Conservation (phyloP, 2,113 vertebrate species). For the Electrona antarctica region DNA sequence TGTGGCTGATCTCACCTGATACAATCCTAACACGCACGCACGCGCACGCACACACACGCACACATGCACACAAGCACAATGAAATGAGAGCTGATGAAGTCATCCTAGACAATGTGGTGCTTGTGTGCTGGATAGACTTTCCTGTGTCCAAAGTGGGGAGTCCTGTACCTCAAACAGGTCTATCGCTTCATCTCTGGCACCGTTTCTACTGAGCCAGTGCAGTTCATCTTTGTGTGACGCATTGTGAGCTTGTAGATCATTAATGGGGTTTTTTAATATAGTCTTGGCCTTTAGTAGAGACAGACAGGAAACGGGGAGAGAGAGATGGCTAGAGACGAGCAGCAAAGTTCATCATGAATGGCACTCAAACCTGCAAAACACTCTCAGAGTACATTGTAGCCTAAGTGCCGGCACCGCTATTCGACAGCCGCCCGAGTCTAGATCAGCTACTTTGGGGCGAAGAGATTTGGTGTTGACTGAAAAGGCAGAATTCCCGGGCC, state of each 20-base stretch:
- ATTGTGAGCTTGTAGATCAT: neutral
- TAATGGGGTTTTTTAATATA: too few relatives aligned
- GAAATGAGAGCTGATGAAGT: slow-evolving; percentile 56
- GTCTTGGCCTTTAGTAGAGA: too few relatives aligned
- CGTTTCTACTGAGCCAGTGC: neutral
- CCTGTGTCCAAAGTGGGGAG: slow-evolving; percentile 15
- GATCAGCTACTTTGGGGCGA: too few relatives aligned
- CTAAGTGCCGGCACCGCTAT: too few relatives aligned
- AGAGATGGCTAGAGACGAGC: too few relatives aligned
- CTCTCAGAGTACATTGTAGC: too few relatives aligned
- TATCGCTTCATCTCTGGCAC: slow-evolving; percentile 4
- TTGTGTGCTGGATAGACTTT: slow-evolving; percentile 41
- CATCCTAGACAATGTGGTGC: slow-evolving; percentile 55
- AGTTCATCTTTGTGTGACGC: neutral
- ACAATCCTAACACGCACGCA: slow-evolving; percentile 27
- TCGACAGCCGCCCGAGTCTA: too few relatives aligned
- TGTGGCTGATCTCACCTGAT: slow-evolving; percentile 33
- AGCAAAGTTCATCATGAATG: too few relatives aligned
- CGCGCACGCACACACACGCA: slow-evolving; percentile 11
- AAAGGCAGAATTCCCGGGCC: too few relatives aligned
- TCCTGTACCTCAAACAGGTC: slow-evolving; percentile 23
- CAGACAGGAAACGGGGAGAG: too few relatives aligned
- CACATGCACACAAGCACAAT: slow-evolving; percentile 32
- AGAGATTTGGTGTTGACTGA: too few relatives aligned
- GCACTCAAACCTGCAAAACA: too few relatives aligned